A percentile compares a stretch with the other conserved stretches of the same genome.
Conservation (phyloP, 2,113 vertebrate species). For the Varanus komodoensis region DNA sequence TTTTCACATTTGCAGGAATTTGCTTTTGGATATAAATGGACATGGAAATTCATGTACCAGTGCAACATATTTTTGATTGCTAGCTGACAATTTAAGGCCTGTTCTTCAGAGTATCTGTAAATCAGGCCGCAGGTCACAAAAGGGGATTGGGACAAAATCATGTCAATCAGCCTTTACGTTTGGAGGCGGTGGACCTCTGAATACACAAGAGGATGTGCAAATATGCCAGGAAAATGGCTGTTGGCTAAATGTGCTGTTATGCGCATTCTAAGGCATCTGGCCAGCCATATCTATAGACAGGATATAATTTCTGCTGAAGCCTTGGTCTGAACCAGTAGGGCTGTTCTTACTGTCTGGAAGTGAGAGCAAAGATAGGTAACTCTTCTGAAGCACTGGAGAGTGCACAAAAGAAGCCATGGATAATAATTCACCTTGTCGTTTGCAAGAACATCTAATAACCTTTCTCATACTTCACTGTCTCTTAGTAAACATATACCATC, state of each 20-base stretch:
- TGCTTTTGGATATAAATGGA: too few relatives aligned
- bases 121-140: background rate
- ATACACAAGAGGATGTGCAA: background rate
- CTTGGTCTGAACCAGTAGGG: too few relatives aligned
- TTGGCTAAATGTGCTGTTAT: too few relatives aligned
- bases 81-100: background rate
- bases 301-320: too few relatives aligned
- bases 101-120: background rate
- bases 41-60: background rate
- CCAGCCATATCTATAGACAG: too few relatives aligned
- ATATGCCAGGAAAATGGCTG: too few relatives aligned
- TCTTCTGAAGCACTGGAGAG: background rate
- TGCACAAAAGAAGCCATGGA: background rate
- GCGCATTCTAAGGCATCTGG: too few relatives aligned
- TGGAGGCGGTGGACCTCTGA: background rate
- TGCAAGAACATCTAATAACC: background rate
- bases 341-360: background rate
- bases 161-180: background rate
- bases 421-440: background rate
- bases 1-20: too few relatives aligned
- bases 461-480: too few relatives aligned
- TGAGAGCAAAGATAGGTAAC: background rate
- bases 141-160: background rate
- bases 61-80: background rate
- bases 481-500: too few relatives aligned